Evolutionary conservation across 2,113 vertebrate genomes (phyloP), one percentile per base, ranked within the genome.

Genomic region (Spilogale gracilis): DNA sequence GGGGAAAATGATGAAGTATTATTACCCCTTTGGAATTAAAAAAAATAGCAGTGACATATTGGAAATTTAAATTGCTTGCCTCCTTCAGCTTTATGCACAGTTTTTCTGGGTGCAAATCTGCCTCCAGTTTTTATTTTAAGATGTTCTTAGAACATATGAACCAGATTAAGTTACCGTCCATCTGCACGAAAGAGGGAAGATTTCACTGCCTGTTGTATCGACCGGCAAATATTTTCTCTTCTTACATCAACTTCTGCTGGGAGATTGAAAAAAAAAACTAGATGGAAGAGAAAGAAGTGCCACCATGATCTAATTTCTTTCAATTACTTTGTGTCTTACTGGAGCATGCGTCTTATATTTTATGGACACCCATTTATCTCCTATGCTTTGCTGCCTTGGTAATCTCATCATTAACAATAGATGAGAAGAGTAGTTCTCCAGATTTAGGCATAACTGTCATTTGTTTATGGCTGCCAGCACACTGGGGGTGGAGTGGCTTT

Each of bases 71-170:
- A 96, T 94, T 90, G 25, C 60, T 87, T 92, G 67, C 84, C 78
- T 92, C 23, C 88, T 71, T 96, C 65, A 65, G 50, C 61, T 91
- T 69, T 71, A 21, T 58, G 80, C 38, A 48, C 58, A 81, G 88
- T 38, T 97, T 92, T 94, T 60, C 88, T 91, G 65, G 60, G 78
- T 73, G 69, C 50, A 90, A 38, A 84, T 56, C 91, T 81, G 79
- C 84, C 83, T 94, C 61, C 90, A 76, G 89, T 58, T 95, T 97
- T 96, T 96, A 96, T 97, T 97, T 97, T 92, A 94, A 84, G 92
- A 89, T 92, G 69, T 95, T 27, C 92, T 92, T 95, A 81, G 96
- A 97, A 94, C 96, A 74, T 54, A 60, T 11, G 56, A 95, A 90
- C 90, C 80, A 85, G 74, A 91, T 91, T 73, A 87, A 85, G 63